Evolutionary conservation across 1,140 invertebrate species (phyloP).

Genomic region (Lysiphlebus fabarum): DNA sequence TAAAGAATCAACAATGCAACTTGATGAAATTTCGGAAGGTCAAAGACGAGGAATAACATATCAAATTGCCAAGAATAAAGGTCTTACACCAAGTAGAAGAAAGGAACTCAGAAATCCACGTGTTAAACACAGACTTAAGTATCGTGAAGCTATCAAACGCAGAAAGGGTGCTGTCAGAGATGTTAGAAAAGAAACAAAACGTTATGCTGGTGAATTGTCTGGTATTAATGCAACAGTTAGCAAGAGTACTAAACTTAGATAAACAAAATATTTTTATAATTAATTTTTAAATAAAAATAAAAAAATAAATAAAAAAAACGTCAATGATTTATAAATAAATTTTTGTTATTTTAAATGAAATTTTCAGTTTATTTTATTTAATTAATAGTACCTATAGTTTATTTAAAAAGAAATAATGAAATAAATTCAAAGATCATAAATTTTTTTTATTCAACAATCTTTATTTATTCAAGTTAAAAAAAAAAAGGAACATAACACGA

Average conservation of each 20-base stretch:
- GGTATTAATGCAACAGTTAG: conserved; percentile 85
- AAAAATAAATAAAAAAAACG: no score
- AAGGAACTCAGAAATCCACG: conserved; percentile 90
- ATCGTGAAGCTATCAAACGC: conserved; percentile 82
- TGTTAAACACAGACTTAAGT: conserved; percentile 90
- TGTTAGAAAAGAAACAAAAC: conserved; percentile 71
- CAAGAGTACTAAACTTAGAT: conserved; percentile 85
- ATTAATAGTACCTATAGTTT: neutral
- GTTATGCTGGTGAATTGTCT: conserved; percentile 85
- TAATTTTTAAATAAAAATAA: neutral
- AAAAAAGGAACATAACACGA: neutral
- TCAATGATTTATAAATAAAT: conserved; percentile 10
- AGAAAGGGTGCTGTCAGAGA: conserved; percentile 84
- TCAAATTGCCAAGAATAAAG: conserved; percentile 93
- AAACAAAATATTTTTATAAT: conserved; percentile 24
- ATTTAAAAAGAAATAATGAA: no score
- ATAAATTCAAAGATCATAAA: neutral
- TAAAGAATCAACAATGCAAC: conserved; percentile 37
- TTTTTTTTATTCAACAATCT: neutral
- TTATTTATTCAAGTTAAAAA: neutral
- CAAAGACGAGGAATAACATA: conserved; percentile 84
- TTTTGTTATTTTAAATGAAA: conserved; percentile 17
- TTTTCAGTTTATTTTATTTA: conserved; percentile 3
- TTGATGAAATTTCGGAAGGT: conserved; percentile 25
- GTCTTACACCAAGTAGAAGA: conserved; percentile 81